Evolutionary conservation across 2,797 vertebrate genomes (phyloP).

Genomic region (Bradypodion pumilum): DNA sequence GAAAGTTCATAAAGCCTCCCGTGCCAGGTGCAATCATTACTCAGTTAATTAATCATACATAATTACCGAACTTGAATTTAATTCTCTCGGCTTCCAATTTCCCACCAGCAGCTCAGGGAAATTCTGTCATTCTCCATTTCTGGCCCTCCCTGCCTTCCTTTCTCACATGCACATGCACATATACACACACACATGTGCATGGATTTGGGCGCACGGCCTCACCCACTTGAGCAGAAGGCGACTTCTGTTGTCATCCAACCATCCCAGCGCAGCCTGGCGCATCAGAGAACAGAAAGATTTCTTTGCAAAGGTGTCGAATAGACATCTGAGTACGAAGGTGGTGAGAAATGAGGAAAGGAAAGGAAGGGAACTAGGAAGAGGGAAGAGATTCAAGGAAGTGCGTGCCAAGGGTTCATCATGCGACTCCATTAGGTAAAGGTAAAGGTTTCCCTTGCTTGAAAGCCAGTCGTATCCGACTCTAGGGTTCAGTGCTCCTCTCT

Average conservation of each 20-base stretch:
- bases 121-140: conserved; percentile 19
- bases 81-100: conserved; percentile 71
- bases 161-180: conserved; percentile 31
- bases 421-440: too few relatives aligned
- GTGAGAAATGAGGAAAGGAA: not conserved
- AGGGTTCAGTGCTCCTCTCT: too few relatives aligned
- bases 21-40: conserved; percentile 72
- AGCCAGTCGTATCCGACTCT: too few relatives aligned
- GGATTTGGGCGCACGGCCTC: conserved; percentile 56
- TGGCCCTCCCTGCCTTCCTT: not conserved
- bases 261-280: conserved; percentile 11
- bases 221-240: conserved; percentile 56
- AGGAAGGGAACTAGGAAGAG: not conserved
- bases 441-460: too few relatives aligned
- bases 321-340: conserved; percentile 57
- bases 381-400: not conserved
- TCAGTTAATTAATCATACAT: conserved; percentile 74
- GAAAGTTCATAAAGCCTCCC: conserved; percentile 58
- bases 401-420: too few relatives aligned
- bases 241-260: conserved; percentile 58
- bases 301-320: too few relatives aligned
- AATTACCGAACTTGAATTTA: conserved; percentile 70
- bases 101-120: conserved; percentile 56
- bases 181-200: conserved; percentile 39
- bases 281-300: too few relatives aligned